Evolutionary conservation across 2,888 invertebrate species (phyloP), one percentile per base, ranked within the genome.

Genomic region (Erebia epiphron): DNA sequence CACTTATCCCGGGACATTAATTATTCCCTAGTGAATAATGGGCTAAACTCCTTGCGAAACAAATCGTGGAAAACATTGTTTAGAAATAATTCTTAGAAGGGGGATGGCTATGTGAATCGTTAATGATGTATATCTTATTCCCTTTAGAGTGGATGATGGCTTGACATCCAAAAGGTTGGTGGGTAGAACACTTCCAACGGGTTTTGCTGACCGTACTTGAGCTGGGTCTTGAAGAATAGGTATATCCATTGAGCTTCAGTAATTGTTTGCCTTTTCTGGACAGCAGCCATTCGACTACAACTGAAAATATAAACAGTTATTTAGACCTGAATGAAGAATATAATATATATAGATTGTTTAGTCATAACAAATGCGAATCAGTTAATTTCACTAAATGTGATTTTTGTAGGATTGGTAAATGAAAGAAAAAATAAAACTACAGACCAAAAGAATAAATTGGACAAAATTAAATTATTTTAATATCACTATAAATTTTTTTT

Each of bases 121-220:
- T 75, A 0, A 70, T 14, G 11, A 70, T 21, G 16, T 49, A 67
- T 14, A 77, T 54, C n/a, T 77, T 11, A 9, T 77, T 70, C 0
- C 73, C 71, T 1, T 75, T 13, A 4, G 77, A 77, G 56, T 75
- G 67, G 1, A 78, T 18, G 0, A 54, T 46, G 8, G 84, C 86
- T 8, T 71, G 75, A 65, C 86, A 86, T 1, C 79, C 78, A 11
- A 75, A 79, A 35, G 72, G 70, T 70, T 78, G 75, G 67, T 84
- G 81, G 0, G 82, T 82, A 0, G 79, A 78, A 46, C 79, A 78
- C 14, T 73, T 71, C 77, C 78, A 78, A 41, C 77, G 62, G 14
- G 16, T 58, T 14, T 70, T 73, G 5, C 35, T 35, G 35, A 5
- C 35, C 35, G 16, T 1, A 0, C 66, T 56, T 0, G 57, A 50